Evolutionary conservation across 2,797 vertebrate species (phyloP), one percentile per base, ranked within the genome.

Genomic region (Mus spretus): DNA sequence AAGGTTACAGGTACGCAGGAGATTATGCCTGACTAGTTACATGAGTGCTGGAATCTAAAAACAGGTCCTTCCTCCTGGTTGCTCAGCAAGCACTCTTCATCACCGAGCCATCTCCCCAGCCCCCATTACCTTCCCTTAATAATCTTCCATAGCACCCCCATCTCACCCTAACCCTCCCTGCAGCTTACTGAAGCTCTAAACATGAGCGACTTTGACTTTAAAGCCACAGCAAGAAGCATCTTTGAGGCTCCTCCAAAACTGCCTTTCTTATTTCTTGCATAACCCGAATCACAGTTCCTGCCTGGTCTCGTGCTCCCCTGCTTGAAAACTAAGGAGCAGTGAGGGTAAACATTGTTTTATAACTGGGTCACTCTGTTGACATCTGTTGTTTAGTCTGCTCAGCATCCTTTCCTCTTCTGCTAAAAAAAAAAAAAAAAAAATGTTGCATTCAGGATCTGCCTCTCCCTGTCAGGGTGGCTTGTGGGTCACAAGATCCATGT

Each of bases 361-460:
- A 47, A 50, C 59, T 59, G 37, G 47, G 44, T 67, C 78, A 40
- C 47, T 65, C 77, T 67, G 57, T 61, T 50, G 84, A 92, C 59
- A 92, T 82, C 84, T 83, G 84, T 57, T 82, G 47, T 85, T 85
- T 79, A 78, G 80, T 94, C 80, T 89, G 31, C 22, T 75, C 61
- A 37, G 55, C 26, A 61, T 70, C 31, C 34, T 85, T 85, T 94
- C 53, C 37, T 34, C 31, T 82, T 78, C 59, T 86, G 59, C 6
- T 40, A 70, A 34, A 34, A 70, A 37, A 14, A 67, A 34, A 67
- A 15, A 14, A 67, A 34, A 67, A 15, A 63, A 31, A 4, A 14
- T 74, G 55, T 70, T 83, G 40, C 61, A 72, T 67, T 70, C 37
- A 89, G 61, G 44, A 89, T 44, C 75, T 79, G 26, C 14, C 26